These are phyloP conservation scores for Diadema setosum DNA, from an alignment of 35 echinoderm and acorn worm species.

Conservation along the genomic window DNA sequence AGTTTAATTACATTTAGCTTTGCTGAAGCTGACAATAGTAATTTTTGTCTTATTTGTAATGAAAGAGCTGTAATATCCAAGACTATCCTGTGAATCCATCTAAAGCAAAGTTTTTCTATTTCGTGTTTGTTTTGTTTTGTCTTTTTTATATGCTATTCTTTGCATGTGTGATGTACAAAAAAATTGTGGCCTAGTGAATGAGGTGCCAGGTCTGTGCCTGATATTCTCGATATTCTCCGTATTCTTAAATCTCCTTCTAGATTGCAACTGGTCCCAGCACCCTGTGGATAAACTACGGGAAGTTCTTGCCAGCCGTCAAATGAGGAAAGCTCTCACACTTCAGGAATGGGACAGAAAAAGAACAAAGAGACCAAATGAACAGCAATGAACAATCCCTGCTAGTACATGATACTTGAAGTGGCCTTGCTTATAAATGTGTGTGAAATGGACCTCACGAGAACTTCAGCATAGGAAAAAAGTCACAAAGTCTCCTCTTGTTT, in stretches of 20 bases:
- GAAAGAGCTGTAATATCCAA: no score
- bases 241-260: background rate
- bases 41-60: background rate
- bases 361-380: no score
- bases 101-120: background rate
- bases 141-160: background rate
- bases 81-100: background rate
- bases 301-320: constrained; percentile 28
- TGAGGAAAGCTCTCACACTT: no score
- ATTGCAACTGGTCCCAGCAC: constrained; percentile 24
- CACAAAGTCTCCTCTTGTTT: no score
- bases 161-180: background rate
- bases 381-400: no score
- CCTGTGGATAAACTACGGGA: constrained; percentile 47
- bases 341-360: no score
- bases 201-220: background rate
- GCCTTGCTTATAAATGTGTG: no score
- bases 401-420: no score
- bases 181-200: background rate
- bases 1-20: background rate
- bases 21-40: background rate
- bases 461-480: no score
- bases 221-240: background rate
- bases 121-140: background rate
- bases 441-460: no score